These are phyloP conservation scores for Propsilocerus akamusi DNA, from an alignment of 1,140 invertebrate genomes.

Conservation along the genomic window DNA sequence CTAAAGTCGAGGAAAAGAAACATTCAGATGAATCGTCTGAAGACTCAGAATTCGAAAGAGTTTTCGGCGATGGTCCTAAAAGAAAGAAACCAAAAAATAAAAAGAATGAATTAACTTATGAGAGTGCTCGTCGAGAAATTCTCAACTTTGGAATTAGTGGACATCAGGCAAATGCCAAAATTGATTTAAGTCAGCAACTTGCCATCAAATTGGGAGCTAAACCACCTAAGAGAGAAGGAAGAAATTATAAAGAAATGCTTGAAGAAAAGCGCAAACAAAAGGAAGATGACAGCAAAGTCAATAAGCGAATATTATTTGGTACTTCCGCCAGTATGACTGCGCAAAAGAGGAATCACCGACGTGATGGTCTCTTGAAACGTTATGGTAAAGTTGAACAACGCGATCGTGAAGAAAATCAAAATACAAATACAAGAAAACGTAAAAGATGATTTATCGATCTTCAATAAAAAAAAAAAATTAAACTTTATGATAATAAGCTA, in stretches of 20 bases:
- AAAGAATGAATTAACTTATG: neutral
- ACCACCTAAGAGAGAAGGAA: conserved; percentile 31
- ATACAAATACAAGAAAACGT: too few relatives aligned
- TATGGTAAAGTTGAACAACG: conserved; percentile 1
- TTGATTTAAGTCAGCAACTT: conserved; percentile 34
- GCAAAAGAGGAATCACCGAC: neutral
- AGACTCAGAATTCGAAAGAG: neutral
- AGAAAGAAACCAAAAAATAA: neutral
- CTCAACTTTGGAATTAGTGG: conserved; percentile 44
- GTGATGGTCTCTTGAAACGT: neutral
- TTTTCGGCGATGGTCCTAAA: neutral
- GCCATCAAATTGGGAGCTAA: conserved; percentile 41
- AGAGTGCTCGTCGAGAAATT: conserved; percentile 35
- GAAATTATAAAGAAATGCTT: conserved; percentile 36
- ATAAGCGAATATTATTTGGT: conserved; percentile 12
- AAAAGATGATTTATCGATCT: too few relatives aligned
- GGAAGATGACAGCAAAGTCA: conserved; percentile 17
- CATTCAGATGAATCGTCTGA: neutral
- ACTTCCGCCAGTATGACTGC: neutral
- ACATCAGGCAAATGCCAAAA: conserved; percentile 31
- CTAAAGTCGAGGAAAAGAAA: neutral
- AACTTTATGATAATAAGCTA: too few relatives aligned
- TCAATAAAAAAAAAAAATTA: too few relatives aligned
- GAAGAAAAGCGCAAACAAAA: conserved; percentile 22
- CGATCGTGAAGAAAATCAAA: too few relatives aligned